A percentile compares a stretch with the other conserved stretches of the same genome.
phyloP scores from a whole-genome alignment of 2,797 vertebrate species.

The Anguilla obscura region DNA sequence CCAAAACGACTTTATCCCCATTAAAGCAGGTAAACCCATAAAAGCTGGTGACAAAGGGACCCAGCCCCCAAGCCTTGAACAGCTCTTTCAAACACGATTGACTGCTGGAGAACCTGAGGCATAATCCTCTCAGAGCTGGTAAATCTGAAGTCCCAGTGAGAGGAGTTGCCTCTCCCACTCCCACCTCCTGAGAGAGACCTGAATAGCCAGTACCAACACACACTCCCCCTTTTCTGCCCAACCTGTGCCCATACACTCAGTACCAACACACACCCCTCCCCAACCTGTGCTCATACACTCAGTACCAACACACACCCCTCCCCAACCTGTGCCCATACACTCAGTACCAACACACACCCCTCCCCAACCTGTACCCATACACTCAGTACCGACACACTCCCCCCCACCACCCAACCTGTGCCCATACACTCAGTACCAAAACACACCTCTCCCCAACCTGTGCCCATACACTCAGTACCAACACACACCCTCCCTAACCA shows the following conservation, averaged over 20 bases:
- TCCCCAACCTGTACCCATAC: not conserved
- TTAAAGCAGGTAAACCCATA: conserved; percentile 70
- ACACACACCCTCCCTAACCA: not conserved
- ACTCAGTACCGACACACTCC: not conserved
- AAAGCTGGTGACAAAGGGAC: conserved; percentile 56
- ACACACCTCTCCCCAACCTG: not conserved
- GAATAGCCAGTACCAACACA: not conserved
- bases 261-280: not conserved
- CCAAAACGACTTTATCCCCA: conserved; percentile 59
- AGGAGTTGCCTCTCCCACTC: not conserved
- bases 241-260: not conserved
- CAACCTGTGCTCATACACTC: not conserved
- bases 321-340: not conserved
- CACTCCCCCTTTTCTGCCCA: not conserved
- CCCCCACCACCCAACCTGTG: not conserved
- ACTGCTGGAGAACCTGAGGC: conserved; percentile 55
- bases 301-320: not conserved
- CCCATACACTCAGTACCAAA: not conserved
- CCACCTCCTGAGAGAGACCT: not conserved
- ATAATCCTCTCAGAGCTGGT: conserved; percentile 57
- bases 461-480: not conserved
- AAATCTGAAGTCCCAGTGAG: conserved; percentile 7
- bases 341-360: not conserved
- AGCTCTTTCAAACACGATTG: conserved; percentile 67
- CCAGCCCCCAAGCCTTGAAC: conserved; percentile 60